Evolutionary conservation across 1,140 invertebrate species (phyloP), one percentile per base, ranked within the genome.

Genomic region (Pemphigus obesinymphae): DNA sequence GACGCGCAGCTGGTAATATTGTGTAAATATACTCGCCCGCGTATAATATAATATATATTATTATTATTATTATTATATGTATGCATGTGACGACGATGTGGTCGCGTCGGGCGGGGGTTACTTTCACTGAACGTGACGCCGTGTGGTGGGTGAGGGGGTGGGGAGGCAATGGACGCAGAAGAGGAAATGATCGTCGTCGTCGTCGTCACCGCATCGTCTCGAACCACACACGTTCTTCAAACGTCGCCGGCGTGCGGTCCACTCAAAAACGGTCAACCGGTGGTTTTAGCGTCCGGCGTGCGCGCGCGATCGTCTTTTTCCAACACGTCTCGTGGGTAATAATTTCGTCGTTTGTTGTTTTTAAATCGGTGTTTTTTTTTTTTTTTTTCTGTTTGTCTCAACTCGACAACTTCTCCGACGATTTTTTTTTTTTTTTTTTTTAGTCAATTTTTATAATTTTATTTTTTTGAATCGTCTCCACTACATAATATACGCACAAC

Each of bases 221-320:
- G 31, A 37, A 13, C 17, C 10, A n/a, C 63, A 4, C 63, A 2
- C 68, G 70, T 73, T n/a, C n/a, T n/a, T 73, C 70, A 73, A 73
- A 73, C 70, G 70, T 73, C 70, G n/a, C n/a, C n/a, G 26, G 70
- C 70, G 70, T 50, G 70, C 43, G 70, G n/a, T 50, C 45, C 70
- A 11, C 43, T 31, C 5, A 48, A 73, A 73, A 73, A 73, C 70
- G 70, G 70, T 73, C 70, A 5, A 11, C 63, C 34, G 34, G 10
- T 68, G 2, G n/a, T n/a, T 15, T 17, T 6, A 13, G 15, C 13
- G 26, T 61, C 26, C 26, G 10, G n/a, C 10, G 23, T n/a, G 15
- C 10, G n/a, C n/a, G 0, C 53, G 10, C 13, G 6, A 26, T 10
- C 11, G n/a, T 55, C 2, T 7, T 11, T 55, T 11, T 1, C 55